These are phyloP conservation scores for Mormyrus proboscirostris DNA, from an alignment of 2,797 vertebrate genomes.

Conservation along the genomic window DNA sequence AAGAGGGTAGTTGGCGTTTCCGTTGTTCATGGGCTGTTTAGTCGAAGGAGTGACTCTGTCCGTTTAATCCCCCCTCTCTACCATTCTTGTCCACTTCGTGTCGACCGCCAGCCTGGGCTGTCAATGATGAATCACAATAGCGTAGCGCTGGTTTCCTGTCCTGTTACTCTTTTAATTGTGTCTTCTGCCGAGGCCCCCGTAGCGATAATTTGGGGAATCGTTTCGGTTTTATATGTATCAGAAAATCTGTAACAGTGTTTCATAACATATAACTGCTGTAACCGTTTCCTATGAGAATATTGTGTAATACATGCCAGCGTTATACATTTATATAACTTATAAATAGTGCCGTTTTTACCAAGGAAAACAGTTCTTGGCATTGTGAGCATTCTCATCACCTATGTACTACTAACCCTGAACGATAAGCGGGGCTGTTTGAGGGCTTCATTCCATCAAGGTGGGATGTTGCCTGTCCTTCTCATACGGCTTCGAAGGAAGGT, in stretches of 20 bases:
- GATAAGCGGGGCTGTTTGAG: background rate
- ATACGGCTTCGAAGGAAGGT: background rate
- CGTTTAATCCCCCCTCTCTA: background rate
- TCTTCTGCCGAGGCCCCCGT: background rate
- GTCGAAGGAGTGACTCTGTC: background rate
- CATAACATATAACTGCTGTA: background rate
- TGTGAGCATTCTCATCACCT: background rate
- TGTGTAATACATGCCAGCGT: background rate
- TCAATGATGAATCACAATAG: background rate
- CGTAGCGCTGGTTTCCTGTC: background rate
- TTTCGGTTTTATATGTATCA: conserved; percentile 3
- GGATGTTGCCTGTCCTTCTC: background rate
- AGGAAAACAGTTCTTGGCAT: background rate
- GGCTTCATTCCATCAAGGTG: background rate
- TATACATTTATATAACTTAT: background rate
- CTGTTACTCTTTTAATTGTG: background rate
- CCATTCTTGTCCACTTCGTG: background rate
- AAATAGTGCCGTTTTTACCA: background rate
- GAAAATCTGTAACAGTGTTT: background rate
- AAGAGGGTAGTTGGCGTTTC: background rate
- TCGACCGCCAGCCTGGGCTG: background rate
- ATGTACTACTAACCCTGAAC: background rate
- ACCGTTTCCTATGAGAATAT: background rate
- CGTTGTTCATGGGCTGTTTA: background rate
- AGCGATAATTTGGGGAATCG: background rate